Percentiles rank a stretch among this genome's conserved stretches.
Evolutionary conservation across 2,888 invertebrate species (phyloP).

Genomic region (Orthosia cruda): DNA sequence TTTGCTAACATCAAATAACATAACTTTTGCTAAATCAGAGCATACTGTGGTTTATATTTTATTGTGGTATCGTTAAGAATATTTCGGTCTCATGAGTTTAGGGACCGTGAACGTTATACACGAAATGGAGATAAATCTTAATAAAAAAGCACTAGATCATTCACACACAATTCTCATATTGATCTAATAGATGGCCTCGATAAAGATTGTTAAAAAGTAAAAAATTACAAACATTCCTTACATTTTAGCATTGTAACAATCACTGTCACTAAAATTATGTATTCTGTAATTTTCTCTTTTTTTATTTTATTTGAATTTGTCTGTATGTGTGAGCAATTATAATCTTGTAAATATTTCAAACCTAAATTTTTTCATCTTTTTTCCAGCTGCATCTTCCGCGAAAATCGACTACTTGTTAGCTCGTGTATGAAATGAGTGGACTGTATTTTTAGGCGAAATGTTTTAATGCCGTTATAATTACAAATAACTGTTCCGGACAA

Average conservation of each 20-base stretch:
- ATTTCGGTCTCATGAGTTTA: constrained; percentile 54
- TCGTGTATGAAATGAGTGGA: no score
- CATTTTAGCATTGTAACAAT: background rate
- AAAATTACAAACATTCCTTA: background rate
- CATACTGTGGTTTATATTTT: constrained; percentile 46
- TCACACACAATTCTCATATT: background rate
- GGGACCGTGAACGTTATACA: constrained; percentile 31
- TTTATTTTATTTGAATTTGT: no score
- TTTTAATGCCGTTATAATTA: no score
- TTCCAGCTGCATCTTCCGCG: background rate
- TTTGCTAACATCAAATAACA: background rate
- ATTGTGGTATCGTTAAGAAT: constrained; percentile 57
- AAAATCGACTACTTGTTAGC: background rate
- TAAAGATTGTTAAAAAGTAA: no score
- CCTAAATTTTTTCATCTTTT: no score
- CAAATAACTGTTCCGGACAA: no score
- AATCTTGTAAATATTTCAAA: no score
- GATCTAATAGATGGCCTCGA: background rate
- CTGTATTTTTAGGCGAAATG: no score
- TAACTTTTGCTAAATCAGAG: constrained; percentile 37
- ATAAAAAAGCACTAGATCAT: background rate
- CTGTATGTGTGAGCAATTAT: no score
- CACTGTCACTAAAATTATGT: background rate
- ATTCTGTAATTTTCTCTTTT: no score
- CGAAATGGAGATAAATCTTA: background rate